A percentile compares a stretch with the other conserved stretches of the same genome.
Conservation (phyloP, 2,888 invertebrate genomes). For the Archips crataeganus region DNA sequence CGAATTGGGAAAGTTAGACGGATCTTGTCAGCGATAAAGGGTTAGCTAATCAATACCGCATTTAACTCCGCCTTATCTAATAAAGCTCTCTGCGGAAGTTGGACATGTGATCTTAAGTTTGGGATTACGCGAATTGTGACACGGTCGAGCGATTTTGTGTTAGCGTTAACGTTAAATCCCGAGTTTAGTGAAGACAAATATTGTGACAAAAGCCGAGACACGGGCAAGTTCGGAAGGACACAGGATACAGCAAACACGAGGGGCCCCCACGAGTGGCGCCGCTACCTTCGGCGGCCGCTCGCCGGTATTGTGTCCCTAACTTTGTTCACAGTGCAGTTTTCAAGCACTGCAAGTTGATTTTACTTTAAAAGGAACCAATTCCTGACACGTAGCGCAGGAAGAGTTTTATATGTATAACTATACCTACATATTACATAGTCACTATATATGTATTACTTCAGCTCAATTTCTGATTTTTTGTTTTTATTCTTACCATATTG, state of each 20-base stretch:
- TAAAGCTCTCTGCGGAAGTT: constrained; percentile 34
- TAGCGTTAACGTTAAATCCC: constrained; percentile 49
- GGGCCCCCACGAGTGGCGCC: constrained; percentile 40
- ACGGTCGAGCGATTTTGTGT: constrained; percentile 35
- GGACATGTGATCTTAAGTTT: constrained; percentile 33
- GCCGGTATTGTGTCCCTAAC: constrained; percentile 57
- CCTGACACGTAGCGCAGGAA: neutral
- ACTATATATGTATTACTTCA: no score
- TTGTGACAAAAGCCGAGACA: constrained; percentile 73
- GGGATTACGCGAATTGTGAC: constrained; percentile 32
- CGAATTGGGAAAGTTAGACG: constrained; percentile 81
- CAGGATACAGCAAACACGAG: constrained; percentile 59
- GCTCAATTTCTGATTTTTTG: no score
- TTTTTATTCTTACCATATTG: no score
- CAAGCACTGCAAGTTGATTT: constrained; percentile 48
- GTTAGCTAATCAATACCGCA: constrained; percentile 73
- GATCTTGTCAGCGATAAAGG: constrained; percentile 84
- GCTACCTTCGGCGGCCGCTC: constrained; percentile 21
- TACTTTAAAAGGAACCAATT: constrained; percentile 16
- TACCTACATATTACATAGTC: no score
- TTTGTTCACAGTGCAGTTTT: constrained; percentile 53
- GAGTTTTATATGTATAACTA: neutral
- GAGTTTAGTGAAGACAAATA: constrained; percentile 71
- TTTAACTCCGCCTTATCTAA: constrained; percentile 45
- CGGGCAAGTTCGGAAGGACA: constrained; percentile 61